A percentile compares a stretch with the other conserved stretches of the same genome.
Evolutionary conservation across 2,113 vertebrate genomes (phyloP).

Genomic region (Microcebus tavaratra): DNA sequence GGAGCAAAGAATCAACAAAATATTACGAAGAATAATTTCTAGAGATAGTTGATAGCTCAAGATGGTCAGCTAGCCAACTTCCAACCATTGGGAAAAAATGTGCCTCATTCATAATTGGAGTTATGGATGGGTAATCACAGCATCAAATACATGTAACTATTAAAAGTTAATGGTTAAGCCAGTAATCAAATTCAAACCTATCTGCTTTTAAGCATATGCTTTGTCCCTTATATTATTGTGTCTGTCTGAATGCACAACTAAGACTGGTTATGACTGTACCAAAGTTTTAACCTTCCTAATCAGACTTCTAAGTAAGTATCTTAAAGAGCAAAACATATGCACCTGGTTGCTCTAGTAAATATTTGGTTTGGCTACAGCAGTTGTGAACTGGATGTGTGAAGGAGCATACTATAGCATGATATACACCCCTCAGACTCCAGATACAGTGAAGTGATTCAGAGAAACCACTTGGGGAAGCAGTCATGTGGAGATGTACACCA

Average conservation of each 20-base stretch:
- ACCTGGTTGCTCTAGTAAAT: not conserved
- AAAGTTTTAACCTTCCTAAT: not conserved
- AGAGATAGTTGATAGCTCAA: not conserved
- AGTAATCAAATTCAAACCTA: not conserved
- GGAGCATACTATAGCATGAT: no score
- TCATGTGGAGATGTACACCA: accelerated
- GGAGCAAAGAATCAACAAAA: not conserved
- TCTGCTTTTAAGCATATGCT: not conserved
- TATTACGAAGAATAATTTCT: not conserved
- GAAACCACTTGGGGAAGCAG: not conserved
- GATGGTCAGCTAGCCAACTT: not conserved
- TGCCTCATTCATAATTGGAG: not conserved
- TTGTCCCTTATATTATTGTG: not conserved
- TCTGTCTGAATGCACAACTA: not conserved
- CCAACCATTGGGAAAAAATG: not conserved
- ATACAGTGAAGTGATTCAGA: not conserved
- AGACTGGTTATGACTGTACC: not conserved
- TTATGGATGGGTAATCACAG: not conserved
- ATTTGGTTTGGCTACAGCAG: not conserved
- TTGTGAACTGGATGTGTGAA: not conserved
- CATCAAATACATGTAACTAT: no score
- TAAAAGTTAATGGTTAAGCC: no score
- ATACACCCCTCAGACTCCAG: not conserved
- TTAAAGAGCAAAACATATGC: not conserved
- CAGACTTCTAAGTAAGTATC: not conserved